Evolutionary conservation across 2,888 invertebrate genomes (phyloP), one percentile per base, ranked within the genome.

Genomic region (Cheilosia vernalis): DNA sequence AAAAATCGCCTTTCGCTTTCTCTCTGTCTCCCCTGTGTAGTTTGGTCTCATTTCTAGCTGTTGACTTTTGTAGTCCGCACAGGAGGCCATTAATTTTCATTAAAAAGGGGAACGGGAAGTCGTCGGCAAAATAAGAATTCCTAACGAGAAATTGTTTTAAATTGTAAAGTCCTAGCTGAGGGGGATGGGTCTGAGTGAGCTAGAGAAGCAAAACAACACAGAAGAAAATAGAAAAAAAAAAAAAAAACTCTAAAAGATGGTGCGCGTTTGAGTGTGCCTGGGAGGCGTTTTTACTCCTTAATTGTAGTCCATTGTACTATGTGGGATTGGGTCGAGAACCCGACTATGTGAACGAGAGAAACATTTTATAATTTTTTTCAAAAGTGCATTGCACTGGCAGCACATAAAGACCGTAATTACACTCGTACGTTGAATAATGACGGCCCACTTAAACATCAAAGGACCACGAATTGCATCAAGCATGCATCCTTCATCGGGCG

Each of bases 81-180:
- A 64, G 79, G 44, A 84, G 73, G 51, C 79, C 79, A 83, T 83
- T 83, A 83, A 79, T 83, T 79, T 83, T 30, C 73, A 69, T 79
- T 73, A 79, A 73, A 83, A 83, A 10, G 19, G 40, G 9, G 6
- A 67, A 55, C 40, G 56, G 79, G 69, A n/a, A 30, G 27, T 9
- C 15, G 61, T 47, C 55, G 55, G 49, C 49, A 30, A 79, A 56
- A 51, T 42, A 72, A 60, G 55, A 78, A 73, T 63, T 73, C 67
- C 69, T 69, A 83, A 83, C 73, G 63, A 83, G 79, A 78, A 73
- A 73, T 73, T 73, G 61, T 72, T 77, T 77, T 61, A 78, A 55
- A 47, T 66, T 66, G 61, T 33, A 67, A 70, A 69, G 27, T 51
- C 37, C 49, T 73, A 63, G 24, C 61, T 66, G 27, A 37, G 70